Evolutionary conservation across 2,797 vertebrate species (phyloP).

Genomic region (Hyperoplus immaculatus): DNA sequence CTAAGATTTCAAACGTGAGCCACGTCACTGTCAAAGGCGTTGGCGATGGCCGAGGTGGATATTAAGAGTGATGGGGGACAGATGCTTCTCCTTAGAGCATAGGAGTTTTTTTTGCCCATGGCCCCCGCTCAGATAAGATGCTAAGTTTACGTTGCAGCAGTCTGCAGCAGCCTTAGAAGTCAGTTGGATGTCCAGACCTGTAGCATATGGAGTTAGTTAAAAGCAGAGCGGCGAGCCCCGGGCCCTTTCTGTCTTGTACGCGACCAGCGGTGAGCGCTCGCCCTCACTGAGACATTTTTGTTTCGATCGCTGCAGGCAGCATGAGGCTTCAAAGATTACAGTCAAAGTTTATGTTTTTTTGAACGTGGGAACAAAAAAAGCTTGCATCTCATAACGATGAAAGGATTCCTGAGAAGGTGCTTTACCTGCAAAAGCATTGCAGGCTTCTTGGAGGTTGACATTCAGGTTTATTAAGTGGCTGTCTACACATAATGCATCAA

Average conservation of each 20-base stretch:
- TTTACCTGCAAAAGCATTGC: constrained; percentile 27
- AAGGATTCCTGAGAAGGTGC: constrained; percentile 59
- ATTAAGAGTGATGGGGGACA: constrained; percentile 59
- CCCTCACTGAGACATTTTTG: constrained; percentile 61
- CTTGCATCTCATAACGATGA: constrained; percentile 63
- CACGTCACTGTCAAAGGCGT: constrained; percentile 37
- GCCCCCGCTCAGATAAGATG: constrained; percentile 67
- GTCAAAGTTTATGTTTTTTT: constrained; percentile 71
- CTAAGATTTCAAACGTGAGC: constrained; percentile 34
- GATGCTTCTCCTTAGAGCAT: constrained; percentile 69
- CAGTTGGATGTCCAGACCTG: constrained; percentile 77
- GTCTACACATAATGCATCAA: neutral
- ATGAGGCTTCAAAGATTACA: constrained; percentile 75
- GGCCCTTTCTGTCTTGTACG: constrained; percentile 64
- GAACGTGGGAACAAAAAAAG: constrained; percentile 70
- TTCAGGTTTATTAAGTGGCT: constrained; percentile 18
- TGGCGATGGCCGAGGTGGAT: constrained; percentile 50
- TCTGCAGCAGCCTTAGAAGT: constrained; percentile 77
- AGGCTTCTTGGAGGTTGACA: constrained; percentile 12
- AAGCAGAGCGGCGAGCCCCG: constrained; percentile 58
- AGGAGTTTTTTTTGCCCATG: constrained; percentile 26
- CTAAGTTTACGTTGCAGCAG: constrained; percentile 73
- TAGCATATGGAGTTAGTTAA: constrained; percentile 83
- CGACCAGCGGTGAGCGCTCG: constrained; percentile 63
- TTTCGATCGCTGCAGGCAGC: constrained; percentile 67